A percentile compares a stretch with the other conserved stretches of the same genome.
These are phyloP conservation scores for Sebastes minor DNA, from an alignment of 2,797 vertebrate genomes.

Conservation along the genomic window DNA sequence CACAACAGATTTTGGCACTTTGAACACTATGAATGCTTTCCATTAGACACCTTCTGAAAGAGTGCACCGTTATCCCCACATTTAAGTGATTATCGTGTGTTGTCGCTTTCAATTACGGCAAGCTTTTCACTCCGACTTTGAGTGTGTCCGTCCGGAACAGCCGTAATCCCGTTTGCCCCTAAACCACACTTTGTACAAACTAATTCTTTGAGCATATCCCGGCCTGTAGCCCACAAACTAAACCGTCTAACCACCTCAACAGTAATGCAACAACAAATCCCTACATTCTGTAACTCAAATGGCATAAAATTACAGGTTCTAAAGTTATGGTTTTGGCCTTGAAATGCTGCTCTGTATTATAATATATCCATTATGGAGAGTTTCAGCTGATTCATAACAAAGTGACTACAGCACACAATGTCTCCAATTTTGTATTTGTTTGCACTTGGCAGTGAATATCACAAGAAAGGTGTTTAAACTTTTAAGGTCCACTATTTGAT, in stretches of 20 bases:
- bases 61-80: background rate
- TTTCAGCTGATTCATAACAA: background rate
- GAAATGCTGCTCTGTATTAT: background rate
- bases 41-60: background rate
- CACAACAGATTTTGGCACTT: background rate
- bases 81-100: background rate
- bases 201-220: background rate
- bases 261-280: background rate
- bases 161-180: background rate
- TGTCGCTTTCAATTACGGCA: background rate
- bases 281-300: background rate
- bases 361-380: background rate
- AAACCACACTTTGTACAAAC: fast-evolving
- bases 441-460: background rate
- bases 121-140: background rate
- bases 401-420: background rate
- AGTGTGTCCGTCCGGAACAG: background rate
- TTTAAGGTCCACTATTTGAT: slow-evolving; percentile 13
- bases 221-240: background rate
- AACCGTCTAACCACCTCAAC: background rate
- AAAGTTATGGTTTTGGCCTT: background rate
- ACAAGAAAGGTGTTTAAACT: slow-evolving; percentile 22
- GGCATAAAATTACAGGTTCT: background rate
- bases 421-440: background rate
- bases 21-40: background rate